These are phyloP conservation scores for Ivindomyrus marchei DNA, from an alignment of 2,113 vertebrate species.

Conservation along the genomic window DNA sequence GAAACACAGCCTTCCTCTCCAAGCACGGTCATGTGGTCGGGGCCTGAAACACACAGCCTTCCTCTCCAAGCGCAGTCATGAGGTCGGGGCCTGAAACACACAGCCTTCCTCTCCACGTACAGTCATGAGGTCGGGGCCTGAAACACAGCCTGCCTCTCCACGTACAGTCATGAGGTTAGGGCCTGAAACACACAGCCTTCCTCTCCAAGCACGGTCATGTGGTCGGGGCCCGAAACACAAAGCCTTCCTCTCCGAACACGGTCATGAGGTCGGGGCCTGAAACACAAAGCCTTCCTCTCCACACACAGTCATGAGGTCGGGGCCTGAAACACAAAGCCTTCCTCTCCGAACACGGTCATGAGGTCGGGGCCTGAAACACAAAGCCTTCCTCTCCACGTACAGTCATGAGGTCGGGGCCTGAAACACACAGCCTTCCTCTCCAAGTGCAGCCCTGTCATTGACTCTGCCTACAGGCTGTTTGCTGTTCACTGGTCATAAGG, in stretches of 20 bases:
- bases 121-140: neutral
- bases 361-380: neutral
- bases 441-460: neutral
- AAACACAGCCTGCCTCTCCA: neutral
- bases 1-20: neutral
- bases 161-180: no score
- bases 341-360: neutral
- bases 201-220: no score
- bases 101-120: neutral
- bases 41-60: neutral
- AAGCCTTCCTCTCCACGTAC: neutral
- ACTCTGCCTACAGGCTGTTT: neutral
- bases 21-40: neutral
- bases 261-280: neutral
- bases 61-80: neutral
- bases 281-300: neutral
- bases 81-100: neutral
- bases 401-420: neutral
- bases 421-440: neutral
- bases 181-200: no score
- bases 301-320: accelerated
- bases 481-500: neutral
- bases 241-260: neutral
- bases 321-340: no score
- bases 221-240: neutral